phyloP scores from a whole-genome alignment of 1,140 invertebrate species.

The Drosophila melanogaster region DNA sequence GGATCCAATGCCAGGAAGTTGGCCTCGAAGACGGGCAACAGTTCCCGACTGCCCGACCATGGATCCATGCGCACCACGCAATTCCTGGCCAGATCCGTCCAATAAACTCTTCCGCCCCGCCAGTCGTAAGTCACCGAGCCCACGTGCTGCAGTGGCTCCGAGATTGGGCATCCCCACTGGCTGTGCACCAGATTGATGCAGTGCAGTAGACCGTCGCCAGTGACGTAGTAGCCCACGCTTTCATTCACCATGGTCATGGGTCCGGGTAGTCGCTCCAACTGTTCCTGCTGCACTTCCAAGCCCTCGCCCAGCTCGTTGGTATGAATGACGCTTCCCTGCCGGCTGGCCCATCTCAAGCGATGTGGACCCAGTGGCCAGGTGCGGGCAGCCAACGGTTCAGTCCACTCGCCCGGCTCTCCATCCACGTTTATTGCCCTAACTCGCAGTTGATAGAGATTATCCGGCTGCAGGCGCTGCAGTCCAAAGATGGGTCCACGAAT shows the following conservation, averaged over 20 bases:
- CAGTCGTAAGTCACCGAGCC: conserved; percentile 94
- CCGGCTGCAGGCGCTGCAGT: conserved; percentile 89
- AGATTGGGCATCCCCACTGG: conserved; percentile 27
- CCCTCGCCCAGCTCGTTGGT: conserved; percentile 91
- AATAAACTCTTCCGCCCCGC: conserved; percentile 94
- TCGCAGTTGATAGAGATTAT: conserved; percentile 91
- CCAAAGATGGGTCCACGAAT: conserved; percentile 88
- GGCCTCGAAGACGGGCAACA: conserved; percentile 69
- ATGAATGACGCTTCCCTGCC: conserved; percentile 88
- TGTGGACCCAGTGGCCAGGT: conserved; percentile 86
- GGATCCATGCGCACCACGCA: conserved; percentile 64
- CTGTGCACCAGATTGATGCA: conserved; percentile 61
- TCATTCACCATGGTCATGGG: conserved; percentile 60
- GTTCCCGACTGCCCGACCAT: conserved; percentile 48
- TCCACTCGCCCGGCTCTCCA: conserved; percentile 94
- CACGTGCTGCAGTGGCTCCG: conserved; percentile 83
- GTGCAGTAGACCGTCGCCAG: conserved; percentile 19
- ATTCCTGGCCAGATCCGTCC: conserved; percentile 86
- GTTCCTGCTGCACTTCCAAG: conserved; percentile 7
- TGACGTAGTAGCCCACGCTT: conserved; percentile 63
- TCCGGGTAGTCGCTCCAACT: conserved; percentile 3
- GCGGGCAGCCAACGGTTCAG: conserved; percentile 88
- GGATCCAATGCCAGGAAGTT: conserved; percentile 93
- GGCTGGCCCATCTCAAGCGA: conserved; percentile 88
- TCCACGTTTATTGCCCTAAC: conserved; percentile 85